Percentiles rank a stretch among this genome's conserved stretches.
Conservation (phyloP, 2,113 vertebrate genomes). For the Prolemur simus region DNA sequence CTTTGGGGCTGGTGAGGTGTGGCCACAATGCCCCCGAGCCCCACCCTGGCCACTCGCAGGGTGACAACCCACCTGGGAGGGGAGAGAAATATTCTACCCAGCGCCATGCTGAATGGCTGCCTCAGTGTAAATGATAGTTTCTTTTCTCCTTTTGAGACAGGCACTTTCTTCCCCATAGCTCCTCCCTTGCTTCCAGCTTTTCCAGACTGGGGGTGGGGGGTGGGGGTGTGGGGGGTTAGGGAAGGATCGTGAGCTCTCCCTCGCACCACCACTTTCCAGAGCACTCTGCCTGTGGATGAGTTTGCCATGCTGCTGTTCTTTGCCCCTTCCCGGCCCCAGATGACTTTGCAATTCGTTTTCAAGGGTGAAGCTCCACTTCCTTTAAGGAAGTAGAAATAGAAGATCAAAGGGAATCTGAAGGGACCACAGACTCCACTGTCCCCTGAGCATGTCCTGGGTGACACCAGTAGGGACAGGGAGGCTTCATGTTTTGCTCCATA, state of each 20-base stretch:
- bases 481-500: not conserved
- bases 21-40: not conserved
- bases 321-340: not conserved
- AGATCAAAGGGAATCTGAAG: not conserved
- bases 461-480: not conserved
- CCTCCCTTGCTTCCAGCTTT: not conserved
- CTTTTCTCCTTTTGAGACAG: not conserved
- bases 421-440: not conserved
- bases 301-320: not conserved
- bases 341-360: not conserved
- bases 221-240: not conserved
- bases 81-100: not conserved
- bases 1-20: too few relatives aligned
- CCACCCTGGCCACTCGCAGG: not conserved
- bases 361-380: not conserved
- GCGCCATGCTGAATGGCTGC: not conserved
- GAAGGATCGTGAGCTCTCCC: not conserved
- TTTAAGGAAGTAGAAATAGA: not conserved
- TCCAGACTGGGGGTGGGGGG: not conserved
- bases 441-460: not conserved
- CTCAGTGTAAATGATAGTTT: not conserved
- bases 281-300: not conserved
- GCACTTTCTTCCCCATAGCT: not conserved
- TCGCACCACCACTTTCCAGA: not conserved
- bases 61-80: not conserved